Base-by-base conservation (phyloP, 2,113 vertebrate genomes). In the Sardina pilchardus region DNA sequence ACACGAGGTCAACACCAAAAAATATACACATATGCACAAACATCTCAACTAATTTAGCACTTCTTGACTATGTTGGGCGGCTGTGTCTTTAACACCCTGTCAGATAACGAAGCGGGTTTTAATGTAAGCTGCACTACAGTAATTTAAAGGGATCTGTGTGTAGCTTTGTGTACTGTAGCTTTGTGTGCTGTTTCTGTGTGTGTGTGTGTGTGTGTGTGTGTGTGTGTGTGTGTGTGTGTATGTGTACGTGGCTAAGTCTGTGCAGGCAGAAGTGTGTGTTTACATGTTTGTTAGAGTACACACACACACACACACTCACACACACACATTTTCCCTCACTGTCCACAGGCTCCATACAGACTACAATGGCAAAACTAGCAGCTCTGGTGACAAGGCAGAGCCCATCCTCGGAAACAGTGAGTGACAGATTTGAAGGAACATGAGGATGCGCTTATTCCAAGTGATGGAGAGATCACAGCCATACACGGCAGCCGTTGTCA, bases 391-490 rank as follows among this genome's bases (percentile, higher is more conserved):
- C 59, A 63, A 63, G 59, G 59, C 59, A 63, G 59, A 90, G 89
- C 24, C 59, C 21, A n/a, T 26, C 24, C 7, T 4, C n/a, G 92
- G 91, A 88, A 63, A 63, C 59, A 91, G 87, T 93, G 93, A 95
- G 92, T 93, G 95, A 94, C 94, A 94, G 94, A 91, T 88, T 88
- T 89, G 91, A 91, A 89, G 85, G 87, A 92, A 90, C 85, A 50
- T 82, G 85, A 89, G 85, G 71, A 87, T 90, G 90, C 89, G 85
- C 92, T 93, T 91, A 92, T 94, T 94, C 92, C 90, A 91, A 90
- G 90, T 93, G 94, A 94, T 94, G 91, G 93, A 92, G 91, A 94
- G 93, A 95, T 95, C 92, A 94, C 91, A 93, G 94, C 90, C 86
- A 93, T 94, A 93, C 93, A 94, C 91, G 91, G 89, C 92, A 93